Percentiles rank a stretch among this genome's conserved stretches.
phyloP scores from a whole-genome alignment of 1,140 invertebrate species.

The Drosophila nikananu region DNA sequence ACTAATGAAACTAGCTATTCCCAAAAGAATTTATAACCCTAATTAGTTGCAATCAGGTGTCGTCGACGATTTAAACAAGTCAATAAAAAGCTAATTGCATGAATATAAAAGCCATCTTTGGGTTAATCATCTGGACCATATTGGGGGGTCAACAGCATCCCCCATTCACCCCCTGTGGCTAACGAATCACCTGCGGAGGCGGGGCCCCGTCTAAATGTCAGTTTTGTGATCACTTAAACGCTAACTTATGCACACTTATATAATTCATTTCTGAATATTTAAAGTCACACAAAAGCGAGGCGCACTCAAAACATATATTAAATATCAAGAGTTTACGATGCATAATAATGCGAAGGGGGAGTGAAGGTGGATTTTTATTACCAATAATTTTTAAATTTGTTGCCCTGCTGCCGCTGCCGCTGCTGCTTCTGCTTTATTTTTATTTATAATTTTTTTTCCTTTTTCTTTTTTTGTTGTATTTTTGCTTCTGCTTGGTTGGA shows the following conservation, averaged over 20 bases:
- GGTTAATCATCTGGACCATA: slow-evolving; percentile 41
- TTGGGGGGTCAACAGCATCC: slow-evolving; percentile 37
- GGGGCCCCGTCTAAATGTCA: slow-evolving; percentile 70
- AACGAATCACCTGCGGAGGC: slow-evolving; percentile 19
- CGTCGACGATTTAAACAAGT: slow-evolving; percentile 19
- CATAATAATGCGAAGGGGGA: slow-evolving; percentile 61
- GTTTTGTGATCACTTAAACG: slow-evolving; percentile 73
- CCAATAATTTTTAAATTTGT: slow-evolving; percentile 83
- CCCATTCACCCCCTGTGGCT: slow-evolving; percentile 1
- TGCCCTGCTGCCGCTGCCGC: slow-evolving; percentile 46
- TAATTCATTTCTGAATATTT: slow-evolving; percentile 81
- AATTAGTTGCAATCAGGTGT: slow-evolving; percentile 25
- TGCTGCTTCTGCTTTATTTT: slow-evolving; percentile 24
- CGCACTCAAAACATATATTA: slow-evolving; percentile 72
- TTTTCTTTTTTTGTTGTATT: slow-evolving; percentile 5
- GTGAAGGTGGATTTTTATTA: slow-evolving; percentile 80
- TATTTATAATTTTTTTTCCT: slow-evolving; percentile 12
- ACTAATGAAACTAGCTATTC: slow-evolving; percentile 5
- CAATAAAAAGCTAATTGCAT: slow-evolving; percentile 71
- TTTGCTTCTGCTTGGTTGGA: slow-evolving; percentile 46
- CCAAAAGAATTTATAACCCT: slow-evolving; percentile 10
- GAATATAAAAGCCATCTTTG: slow-evolving; percentile 65
- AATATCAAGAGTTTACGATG: slow-evolving; percentile 79
- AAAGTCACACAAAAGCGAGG: slow-evolving; percentile 52
- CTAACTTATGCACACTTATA: slow-evolving; percentile 79